Percentiles rank a stretch among this genome's conserved stretches.
Evolutionary conservation across 1,140 invertebrate species (phyloP).

Genomic region (Bombus consobrinus): DNA sequence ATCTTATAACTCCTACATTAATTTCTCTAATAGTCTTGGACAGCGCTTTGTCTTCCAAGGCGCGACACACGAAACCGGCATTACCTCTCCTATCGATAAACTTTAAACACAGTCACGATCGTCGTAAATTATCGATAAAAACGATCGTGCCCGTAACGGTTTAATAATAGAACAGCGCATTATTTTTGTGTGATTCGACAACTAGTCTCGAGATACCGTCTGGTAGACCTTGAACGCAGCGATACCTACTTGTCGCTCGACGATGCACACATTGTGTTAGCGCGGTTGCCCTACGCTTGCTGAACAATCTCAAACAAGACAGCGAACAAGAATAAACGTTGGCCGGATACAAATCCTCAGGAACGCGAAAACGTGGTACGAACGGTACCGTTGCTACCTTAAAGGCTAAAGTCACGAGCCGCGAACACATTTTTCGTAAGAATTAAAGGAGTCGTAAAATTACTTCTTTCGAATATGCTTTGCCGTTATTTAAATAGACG

Average conservation of each 20-base stretch:
- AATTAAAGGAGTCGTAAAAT: not conserved
- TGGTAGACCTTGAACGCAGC: slow-evolving; percentile 52
- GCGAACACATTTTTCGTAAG: not conserved
- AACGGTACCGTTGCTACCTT: not conserved
- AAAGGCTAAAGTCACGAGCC: not conserved
- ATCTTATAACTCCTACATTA: slow-evolving; percentile 68
- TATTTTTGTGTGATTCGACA: not conserved
- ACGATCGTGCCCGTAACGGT: not conserved
- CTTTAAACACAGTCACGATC: not conserved
- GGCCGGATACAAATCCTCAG: slow-evolving; percentile 8
- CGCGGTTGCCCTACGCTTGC: slow-evolving; percentile 48
- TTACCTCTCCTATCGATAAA: slow-evolving; percentile 18
- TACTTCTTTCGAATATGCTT: not conserved
- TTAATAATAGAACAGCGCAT: slow-evolving; percentile 22
- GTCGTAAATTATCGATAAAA: slow-evolving; percentile 11
- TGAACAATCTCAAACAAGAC: slow-evolving; percentile 48
- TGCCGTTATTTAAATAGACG: slow-evolving; percentile 34
- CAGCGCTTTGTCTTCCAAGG: slow-evolving; percentile 34
- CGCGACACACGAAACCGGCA: slow-evolving; percentile 37
- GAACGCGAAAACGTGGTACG: not conserved
- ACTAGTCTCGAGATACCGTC: slow-evolving; percentile 30
- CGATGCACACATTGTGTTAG: slow-evolving; percentile 32
- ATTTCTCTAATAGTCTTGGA: slow-evolving; percentile 63
- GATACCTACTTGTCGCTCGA: not conserved
- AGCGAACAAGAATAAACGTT: slow-evolving; percentile 37